Evolutionary conservation across 2,888 invertebrate genomes (phyloP), one percentile per base, ranked within the genome.

Genomic region (Listrodromus nycthemerus): DNA sequence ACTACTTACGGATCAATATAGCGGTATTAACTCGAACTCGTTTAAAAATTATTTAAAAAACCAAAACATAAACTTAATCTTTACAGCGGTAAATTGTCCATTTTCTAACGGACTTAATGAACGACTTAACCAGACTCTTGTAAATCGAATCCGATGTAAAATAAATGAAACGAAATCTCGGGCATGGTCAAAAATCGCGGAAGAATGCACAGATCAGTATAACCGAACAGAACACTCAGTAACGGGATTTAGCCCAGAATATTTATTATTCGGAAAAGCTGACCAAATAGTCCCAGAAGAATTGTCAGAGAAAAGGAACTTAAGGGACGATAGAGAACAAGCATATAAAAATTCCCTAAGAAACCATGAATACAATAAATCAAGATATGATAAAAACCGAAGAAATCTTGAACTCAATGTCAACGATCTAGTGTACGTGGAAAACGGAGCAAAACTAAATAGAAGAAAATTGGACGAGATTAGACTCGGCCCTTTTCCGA

Each of bases 91-190:
- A 67, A 77, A 88, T 77, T 82, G 77, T 27, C 82, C 86, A 45
- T 82, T 84, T 65, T 88, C 88, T 3, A 87, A 87, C 48, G 86
- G 87, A 0, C 75, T 87, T 58, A 87, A 88, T 61, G 87, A 87
- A 86, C 75, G 87, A 84, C 74, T 87, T 27, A 87, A 86, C 61
- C 87, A 87, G 70, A 87, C 87, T 52, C 61, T 86, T 21, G 82
- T 88, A 10, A 88, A 88, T 48, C 69, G 84, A 81, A 88, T 88
- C 2, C 73, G 87, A 83, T 88, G 87, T 58, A 86, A 71, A 76
- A 87, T 86, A 30, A 87, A 87, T 78, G 86, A 84, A 82, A 78
- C 45, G 8, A 77, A 87, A n/a, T 75, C 77, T 16, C 70, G 82
- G 76, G 85, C 87, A 45, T 86, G 88, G 86, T 84, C 88, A 41